Evolutionary conservation across 2,888 invertebrate species (phyloP), one percentile per base, ranked within the genome.

Genomic region (Phengaris alcon): DNA sequence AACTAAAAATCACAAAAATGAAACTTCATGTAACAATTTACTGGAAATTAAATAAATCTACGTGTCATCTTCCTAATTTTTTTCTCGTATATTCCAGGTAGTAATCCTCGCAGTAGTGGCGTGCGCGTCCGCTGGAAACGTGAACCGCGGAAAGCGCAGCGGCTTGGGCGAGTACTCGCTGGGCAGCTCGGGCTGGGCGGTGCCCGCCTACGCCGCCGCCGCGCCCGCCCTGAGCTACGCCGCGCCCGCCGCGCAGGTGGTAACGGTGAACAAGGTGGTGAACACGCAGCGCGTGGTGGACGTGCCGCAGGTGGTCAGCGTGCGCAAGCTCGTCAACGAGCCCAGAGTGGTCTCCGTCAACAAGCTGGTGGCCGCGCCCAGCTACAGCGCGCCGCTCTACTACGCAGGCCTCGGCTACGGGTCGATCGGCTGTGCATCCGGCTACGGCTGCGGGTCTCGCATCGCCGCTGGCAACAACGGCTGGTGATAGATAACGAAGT

Each of bases 331-430:
- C 54, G 84, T 90, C 78, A 83, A 84, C 74, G 85, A 85, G 77
- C 87, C 85, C 15, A 84, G 86, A 81, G 87, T 86, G 78, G 84
- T 88, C 80, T 83, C 88, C 75, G 87, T 88, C 75, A 89, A 89
- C 81, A 82, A 83, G 78, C 84, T 87, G 72, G 85, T 89, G 75
- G 82, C 88, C 68, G 81, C 84, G 46, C 81, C 83, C 75, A 79
- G 80, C 79, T 79, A 81, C 80, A 35, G 35, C 35, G 35, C 35
- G 35, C 35, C 35, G 35, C 35, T 35, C 35, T 75, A 77, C 74
- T 57, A 10, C 68, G 77, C 77, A 13, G 72, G 76, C 8, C 76
- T 76, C 72, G 72, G 76, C 15, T 74, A 76, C 77, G 77, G 78
- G 74, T 75, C 22, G 4, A 3, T 10, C 22, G 57, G 74, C 22